Evolutionary conservation across 2,888 invertebrate species (phyloP).

Genomic region (Calliopum simillimum): DNA sequence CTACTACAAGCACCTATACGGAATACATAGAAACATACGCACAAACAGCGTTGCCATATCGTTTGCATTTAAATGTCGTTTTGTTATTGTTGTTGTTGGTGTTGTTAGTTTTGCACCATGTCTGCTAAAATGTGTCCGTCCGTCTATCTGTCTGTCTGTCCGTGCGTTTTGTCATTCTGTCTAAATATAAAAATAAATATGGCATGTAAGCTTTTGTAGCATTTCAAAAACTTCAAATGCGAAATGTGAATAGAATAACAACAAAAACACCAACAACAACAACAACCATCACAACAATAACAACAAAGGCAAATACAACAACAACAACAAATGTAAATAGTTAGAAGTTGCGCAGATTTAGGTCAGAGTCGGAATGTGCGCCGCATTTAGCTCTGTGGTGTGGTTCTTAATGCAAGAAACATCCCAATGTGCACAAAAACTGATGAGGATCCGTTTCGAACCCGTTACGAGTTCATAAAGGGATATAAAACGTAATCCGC

Average conservation of each 20-base stretch:
- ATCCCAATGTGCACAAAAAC: no score
- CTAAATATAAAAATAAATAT: background rate
- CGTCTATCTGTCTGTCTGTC: background rate
- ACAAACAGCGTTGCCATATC: no score
- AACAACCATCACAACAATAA: background rate
- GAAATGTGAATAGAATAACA: background rate
- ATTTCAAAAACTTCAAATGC: slow-evolving; percentile 1
- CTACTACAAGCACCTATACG: no score
- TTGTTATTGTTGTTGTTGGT: no score
- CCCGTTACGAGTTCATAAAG: no score
- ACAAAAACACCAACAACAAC: background rate
- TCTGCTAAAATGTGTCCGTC: background rate
- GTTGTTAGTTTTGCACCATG: no score
- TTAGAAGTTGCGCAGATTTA: slow-evolving; percentile 22
- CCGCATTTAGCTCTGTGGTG: background rate
- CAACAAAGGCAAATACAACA: background rate
- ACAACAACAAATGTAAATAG: slow-evolving; percentile 25
- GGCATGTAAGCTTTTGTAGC: slow-evolving; percentile 4
- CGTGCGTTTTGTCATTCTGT: background rate
- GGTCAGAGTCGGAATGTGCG: slow-evolving; percentile 24
- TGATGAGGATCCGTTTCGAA: no score
- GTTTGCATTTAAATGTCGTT: no score
- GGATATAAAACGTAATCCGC: no score
- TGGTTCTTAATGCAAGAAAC: slow-evolving; percentile 11
- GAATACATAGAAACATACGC: no score